Base-by-base conservation (phyloP, 92 coral and sea anemone species). In the Chrysogorgia sp. region DNA sequence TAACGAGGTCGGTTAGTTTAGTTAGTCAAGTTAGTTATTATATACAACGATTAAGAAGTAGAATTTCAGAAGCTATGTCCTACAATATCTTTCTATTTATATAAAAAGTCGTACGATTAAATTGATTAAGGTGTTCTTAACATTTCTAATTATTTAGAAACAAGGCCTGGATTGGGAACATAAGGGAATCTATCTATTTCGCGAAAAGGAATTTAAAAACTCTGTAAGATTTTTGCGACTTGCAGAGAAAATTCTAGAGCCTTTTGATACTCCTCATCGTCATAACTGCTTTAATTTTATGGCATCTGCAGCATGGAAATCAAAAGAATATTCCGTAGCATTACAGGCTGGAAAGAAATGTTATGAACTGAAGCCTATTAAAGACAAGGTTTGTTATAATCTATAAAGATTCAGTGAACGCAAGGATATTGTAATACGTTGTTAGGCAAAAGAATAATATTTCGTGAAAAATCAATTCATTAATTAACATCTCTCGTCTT, bases 301-400 rank as follows among this genome's bases (percentile, higher is more conserved):
- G 60, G 88, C 85, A 8, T 63, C 82, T 0, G 84, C 86, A 40
- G 65, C 88, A 68, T 89, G 88, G 79, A 24, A 66, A 23, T 60
- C 80, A 49, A 49, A 76, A 75, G 58, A 78, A 12, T 89, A 89
- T 53, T 14, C 75, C 47, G 78, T 79, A 61, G 93, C 93, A 14
- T 35, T 89, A 52, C 74, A 74, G 43, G 79, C 90, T 41, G 93
- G 93, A 26, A 75, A 89, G 56, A 88, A 83, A 37, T 74, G 91
- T 17, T 75, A 47, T 63, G 70, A 64, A 48, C 70, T 70, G 45
- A 86, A 79, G n/a, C 83, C 84, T 53, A 59, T 71, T 24, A 67
- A 80, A 55, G 76, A 74, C 20, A 80, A 56, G 88, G 93, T 89
- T 45, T 37, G 85, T 77, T 15, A 12, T 34, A 2, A 25, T 20